Evolutionary conservation across 2,797 vertebrate genomes (phyloP), one percentile per base, ranked within the genome.

Genomic region (Zalophus californianus): DNA sequence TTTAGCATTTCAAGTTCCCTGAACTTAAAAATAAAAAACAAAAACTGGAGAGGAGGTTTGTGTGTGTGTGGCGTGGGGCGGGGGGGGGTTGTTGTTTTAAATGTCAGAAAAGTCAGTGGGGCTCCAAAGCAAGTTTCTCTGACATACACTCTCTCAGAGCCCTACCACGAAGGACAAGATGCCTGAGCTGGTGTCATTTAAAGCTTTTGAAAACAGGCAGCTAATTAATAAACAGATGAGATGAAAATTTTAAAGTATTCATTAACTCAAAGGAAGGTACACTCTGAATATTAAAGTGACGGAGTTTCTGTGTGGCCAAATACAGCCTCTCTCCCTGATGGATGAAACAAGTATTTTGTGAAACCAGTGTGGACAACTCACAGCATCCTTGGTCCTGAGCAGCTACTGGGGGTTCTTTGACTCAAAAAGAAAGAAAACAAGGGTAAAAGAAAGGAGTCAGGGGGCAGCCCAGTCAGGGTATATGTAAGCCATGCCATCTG

Each of bases 221-320:
- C 78, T 97, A 91, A 85, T 94, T 92, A 96, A 92, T 80, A 72
- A 38, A 64, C 38, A 94, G 77, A 52, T 66, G 60, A 94, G 41
- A 90, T 85, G 29, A 91, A 90, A 62, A 27, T 35, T 95, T 86
- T 72, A 58, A 86, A 73, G 72, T 90, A 94, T 73, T 32, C 21
- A 62, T 66, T 60, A 73, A 95, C 12, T 60, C 78, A 66, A 94
- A 96, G 35, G 66, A 93, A 96, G 38, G 50, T 72, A 56, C 21
- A n/a, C 41, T 79, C 58, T 94, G 80, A 94, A 92, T 92, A 54
- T 27, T 90, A 90, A 96, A 87, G 4, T 18, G 54, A 52, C 80
- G 15, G 41, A 79, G 14, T 11, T 75, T 23, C 77, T 80, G n/a
- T 58, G 23, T 75, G 44, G 62, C 29, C 68, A 56, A 91, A 79